Conservation (phyloP, 2,888 invertebrate genomes). For the Lasioglossum morio region DNA sequence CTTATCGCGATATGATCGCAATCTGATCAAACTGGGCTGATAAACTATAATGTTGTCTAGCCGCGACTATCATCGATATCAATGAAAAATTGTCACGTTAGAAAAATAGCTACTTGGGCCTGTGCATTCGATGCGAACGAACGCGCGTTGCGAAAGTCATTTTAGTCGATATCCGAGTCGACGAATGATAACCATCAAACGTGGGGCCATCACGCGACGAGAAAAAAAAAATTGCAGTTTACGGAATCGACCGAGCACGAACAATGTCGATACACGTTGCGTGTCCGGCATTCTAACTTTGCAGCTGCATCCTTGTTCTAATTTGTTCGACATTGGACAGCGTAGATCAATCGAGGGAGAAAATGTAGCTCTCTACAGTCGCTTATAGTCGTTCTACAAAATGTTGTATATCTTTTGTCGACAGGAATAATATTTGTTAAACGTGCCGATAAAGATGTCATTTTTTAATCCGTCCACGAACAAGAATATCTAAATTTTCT, state of each 20-base stretch:
- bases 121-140: constrained; percentile 10
- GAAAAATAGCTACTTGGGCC: background rate
- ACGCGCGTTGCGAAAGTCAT: background rate
- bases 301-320: background rate
- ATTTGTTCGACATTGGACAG: background rate
- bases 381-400: background rate
- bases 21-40: background rate
- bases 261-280: constrained; percentile 2
- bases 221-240: constrained; percentile 13
- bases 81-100: background rate
- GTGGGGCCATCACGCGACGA: constrained; percentile 2
- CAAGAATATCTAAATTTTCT: background rate
- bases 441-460: too few relatives aligned
- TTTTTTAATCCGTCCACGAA: too few relatives aligned
- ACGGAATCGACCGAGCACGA: background rate
- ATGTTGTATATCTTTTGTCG: background rate
- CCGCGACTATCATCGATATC: background rate
- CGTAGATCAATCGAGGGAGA: background rate
- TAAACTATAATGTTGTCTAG: background rate
- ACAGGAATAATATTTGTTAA: background rate
- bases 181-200: constrained; percentile 18
- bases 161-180: constrained; percentile 18
- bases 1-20: background rate
- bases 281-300: constrained; percentile 9
- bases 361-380: background rate